A percentile compares a stretch with the other conserved stretches of the same genome.
These are phyloP conservation scores for Sicus ferrugineus DNA, from an alignment of 2,888 invertebrate species.

Conservation along the genomic window DNA sequence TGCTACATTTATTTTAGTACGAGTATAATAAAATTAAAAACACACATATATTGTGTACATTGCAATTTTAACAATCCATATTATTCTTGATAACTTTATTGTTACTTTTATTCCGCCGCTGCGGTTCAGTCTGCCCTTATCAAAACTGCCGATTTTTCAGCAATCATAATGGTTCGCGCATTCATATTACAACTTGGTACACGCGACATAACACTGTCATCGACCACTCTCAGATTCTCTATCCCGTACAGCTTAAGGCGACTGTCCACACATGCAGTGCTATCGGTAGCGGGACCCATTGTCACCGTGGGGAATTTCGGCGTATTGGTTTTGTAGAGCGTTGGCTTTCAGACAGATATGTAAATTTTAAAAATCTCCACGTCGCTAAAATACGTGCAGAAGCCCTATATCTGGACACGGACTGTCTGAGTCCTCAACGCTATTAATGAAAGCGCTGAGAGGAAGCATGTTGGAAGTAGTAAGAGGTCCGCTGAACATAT, in stretches of 20 bases:
- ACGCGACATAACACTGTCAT: slow-evolving; percentile 68
- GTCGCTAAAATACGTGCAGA: slow-evolving; percentile 58
- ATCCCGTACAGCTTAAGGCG: slow-evolving; percentile 72
- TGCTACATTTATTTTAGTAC: too few relatives aligned
- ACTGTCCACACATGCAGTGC: slow-evolving; percentile 73
- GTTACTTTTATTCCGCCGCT: too few relatives aligned
- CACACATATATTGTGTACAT: too few relatives aligned
- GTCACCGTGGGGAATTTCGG: slow-evolving; percentile 67
- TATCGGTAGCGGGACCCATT: slow-evolving; percentile 72
- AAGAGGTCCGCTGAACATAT: slow-evolving; percentile 66
- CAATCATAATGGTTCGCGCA: slow-evolving; percentile 85
- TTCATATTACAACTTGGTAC: slow-evolving; percentile 79
- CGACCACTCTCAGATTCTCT: slow-evolving; percentile 72
- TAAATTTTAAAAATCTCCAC: slow-evolving; percentile 42
- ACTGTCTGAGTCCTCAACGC: slow-evolving; percentile 60
- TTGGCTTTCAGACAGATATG: slow-evolving; percentile 35
- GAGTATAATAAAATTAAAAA: too few relatives aligned
- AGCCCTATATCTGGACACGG: slow-evolving; percentile 70
- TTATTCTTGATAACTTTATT: too few relatives aligned
- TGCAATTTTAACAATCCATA: too few relatives aligned
- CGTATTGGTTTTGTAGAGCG: slow-evolving; percentile 39
- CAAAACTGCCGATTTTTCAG: slow-evolving; percentile 77
- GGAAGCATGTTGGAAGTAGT: slow-evolving; percentile 60
- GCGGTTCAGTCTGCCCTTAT: slow-evolving; percentile 46
- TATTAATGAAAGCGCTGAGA: slow-evolving; percentile 68